Base-by-base conservation (phyloP, 1,140 invertebrate species). In the Magallana ariakensis region DNA sequence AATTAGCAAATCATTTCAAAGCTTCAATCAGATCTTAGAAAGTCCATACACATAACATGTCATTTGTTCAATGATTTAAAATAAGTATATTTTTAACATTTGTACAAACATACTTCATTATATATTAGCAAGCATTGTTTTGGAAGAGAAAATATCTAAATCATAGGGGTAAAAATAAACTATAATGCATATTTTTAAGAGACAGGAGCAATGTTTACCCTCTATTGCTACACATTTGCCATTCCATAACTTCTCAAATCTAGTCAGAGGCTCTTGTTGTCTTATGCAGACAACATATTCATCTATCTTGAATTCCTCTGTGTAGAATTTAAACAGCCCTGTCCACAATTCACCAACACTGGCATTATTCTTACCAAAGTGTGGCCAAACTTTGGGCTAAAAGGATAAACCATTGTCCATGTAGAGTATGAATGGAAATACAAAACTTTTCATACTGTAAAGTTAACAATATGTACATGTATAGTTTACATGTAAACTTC, bases 221-320 rank as follows among this genome's bases (percentile, higher is more conserved):
- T 96, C 96, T 91, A 96, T 96, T 0, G 96, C 96, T 80, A 96
- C 94, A 83, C 94, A 94, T 80, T 95, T 94, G 8, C 95, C 94
- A 87, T 95, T 95, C 96, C 96, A 96, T 16, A 96, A 92, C 89
- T 96, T 96, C 86, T 96, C 95, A 90, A 96, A 95, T 60, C 95
- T 94, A 4, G 94, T 95, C 13, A 96, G 91, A 5, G 93, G 93
- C 57, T 92, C 92, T 8, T 89, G 90, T 88, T 95, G 95, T 56
- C 95, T 92, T n/a, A 96, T 96, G 56, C 93, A 95, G 33, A 96
- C 94, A 9, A 96, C 96, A 90, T 94, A 84, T 10, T 95, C 94
- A 22, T 95, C 93, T 89, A 95, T 95, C 90, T 96, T 95, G 92
- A 96, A 96, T 11, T 94, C 92, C 91, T 96, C 95, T 19, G 95